Conservation (phyloP, 2,888 invertebrate species). For the Drosophila tanythrix region DNA sequence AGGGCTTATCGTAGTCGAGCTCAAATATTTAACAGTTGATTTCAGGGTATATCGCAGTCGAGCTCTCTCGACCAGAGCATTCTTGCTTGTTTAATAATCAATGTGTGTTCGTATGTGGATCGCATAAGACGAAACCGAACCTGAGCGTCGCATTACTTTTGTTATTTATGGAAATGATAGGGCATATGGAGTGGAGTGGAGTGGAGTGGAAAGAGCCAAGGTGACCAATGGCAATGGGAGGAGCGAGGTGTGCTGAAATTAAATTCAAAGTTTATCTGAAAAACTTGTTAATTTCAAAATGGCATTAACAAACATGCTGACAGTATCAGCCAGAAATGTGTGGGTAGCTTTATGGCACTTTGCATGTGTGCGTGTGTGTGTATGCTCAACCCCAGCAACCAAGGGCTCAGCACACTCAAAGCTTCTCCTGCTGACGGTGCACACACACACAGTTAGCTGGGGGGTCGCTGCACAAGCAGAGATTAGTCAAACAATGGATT, state of each 20-base stretch:
- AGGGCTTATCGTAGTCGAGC: background rate
- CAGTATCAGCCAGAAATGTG: conserved; percentile 62
- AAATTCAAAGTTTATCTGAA: conserved; percentile 81
- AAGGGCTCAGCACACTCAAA: conserved; percentile 47
- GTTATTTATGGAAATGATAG: conserved; percentile 42
- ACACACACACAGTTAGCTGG: conserved; percentile 16
- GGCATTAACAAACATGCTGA: conserved; percentile 79
- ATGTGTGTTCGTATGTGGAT: conserved; percentile 3
- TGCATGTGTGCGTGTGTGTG: conserved; percentile 17
- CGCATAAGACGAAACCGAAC: conserved; percentile 4
- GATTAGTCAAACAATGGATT: conserved; percentile 78
- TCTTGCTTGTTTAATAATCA: conserved; percentile 4
- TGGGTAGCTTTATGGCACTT: conserved; percentile 39
- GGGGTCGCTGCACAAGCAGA: conserved; percentile 65
- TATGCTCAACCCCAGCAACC: conserved; percentile 15
- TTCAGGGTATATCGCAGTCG: background rate
- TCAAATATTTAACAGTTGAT: rapidly evolving
- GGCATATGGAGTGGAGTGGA: background rate
- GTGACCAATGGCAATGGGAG: conserved; percentile 26
- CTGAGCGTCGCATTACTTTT: conserved; percentile 56
- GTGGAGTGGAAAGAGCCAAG: conserved; percentile 3
- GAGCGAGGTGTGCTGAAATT: conserved; percentile 55
- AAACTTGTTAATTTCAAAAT: conserved; percentile 79
- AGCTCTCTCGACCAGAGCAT: background rate
- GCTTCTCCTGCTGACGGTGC: conserved; percentile 54